Conservation (phyloP, 2,888 invertebrate genomes). For the Stictocephala bisonia region DNA sequence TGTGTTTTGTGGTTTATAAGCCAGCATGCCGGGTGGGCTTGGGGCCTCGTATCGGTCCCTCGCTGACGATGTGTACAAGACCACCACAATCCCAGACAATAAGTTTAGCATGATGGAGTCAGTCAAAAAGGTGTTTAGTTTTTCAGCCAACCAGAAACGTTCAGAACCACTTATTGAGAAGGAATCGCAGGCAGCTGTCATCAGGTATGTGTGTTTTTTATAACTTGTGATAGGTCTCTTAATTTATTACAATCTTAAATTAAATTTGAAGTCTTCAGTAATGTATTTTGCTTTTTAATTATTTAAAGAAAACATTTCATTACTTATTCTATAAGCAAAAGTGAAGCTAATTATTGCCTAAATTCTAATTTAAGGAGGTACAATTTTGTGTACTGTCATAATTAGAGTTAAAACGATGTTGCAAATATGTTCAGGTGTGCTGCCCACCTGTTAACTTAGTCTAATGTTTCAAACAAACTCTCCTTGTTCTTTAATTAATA, state of each 20-base stretch:
- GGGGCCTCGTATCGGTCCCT: constrained; percentile 73
- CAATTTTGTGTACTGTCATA: too few relatives aligned
- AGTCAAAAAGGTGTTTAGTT: constrained; percentile 72
- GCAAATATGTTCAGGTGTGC: too few relatives aligned
- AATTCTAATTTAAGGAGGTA: too few relatives aligned
- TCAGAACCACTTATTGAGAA: constrained; percentile 52
- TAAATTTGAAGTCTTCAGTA: not conserved
- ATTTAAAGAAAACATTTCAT: too few relatives aligned
- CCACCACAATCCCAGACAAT: constrained; percentile 70
- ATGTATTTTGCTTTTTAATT: too few relatives aligned
- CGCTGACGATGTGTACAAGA: constrained; percentile 72
- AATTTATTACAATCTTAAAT: not conserved
- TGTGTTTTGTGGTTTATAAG: constrained; percentile 32
- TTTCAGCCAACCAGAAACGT: constrained; percentile 62
- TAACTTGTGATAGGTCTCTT: not conserved
- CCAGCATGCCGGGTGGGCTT: constrained; percentile 71
- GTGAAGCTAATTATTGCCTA: too few relatives aligned
- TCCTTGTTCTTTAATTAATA: too few relatives aligned
- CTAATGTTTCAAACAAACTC: too few relatives aligned
- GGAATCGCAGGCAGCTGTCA: constrained; percentile 48
- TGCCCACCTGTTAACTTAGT: too few relatives aligned
- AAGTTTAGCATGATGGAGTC: constrained; percentile 70
- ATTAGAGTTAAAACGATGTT: too few relatives aligned
- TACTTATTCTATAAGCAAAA: too few relatives aligned
- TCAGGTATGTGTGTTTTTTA: constrained; percentile 48